phyloP scores from a whole-genome alignment of 2,113 vertebrate species.

The Bos javanicus region DNA sequence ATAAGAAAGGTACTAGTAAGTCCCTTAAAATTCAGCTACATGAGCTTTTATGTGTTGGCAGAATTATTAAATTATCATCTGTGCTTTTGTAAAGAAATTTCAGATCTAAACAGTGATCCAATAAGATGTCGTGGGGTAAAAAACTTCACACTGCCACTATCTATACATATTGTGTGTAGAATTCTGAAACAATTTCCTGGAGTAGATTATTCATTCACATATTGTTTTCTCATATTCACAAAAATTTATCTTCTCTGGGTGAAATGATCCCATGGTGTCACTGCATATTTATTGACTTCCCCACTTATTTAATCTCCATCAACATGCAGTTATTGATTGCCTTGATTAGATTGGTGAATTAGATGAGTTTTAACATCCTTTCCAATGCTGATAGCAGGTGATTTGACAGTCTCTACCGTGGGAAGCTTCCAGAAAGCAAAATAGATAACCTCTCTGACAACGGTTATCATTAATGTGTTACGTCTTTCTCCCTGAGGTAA shows the following conservation, averaged over 20 bases:
- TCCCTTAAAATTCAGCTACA: not conserved
- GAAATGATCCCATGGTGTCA: not conserved
- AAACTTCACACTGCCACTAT: not conserved
- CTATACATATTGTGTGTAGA: not conserved
- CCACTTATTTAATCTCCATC: not conserved
- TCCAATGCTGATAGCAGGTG: not conserved
- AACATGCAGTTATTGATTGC: not conserved
- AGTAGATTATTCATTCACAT: not conserved
- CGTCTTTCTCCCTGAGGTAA: not conserved
- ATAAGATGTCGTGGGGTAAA: not conserved
- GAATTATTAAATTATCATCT: not conserved
- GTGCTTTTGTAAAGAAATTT: conserved; percentile 7
- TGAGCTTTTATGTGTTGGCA: not conserved
- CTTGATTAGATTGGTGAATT: not conserved
- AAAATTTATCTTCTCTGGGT: not conserved
- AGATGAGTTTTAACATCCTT: not conserved
- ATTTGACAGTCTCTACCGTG: not conserved
- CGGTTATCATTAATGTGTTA: not conserved
- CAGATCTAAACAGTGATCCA: not conserved
- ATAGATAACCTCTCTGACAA: not conserved
- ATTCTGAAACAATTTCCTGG: not conserved
- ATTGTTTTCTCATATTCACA: not conserved
- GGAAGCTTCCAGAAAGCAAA: not conserved
- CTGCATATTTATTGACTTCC: not conserved
- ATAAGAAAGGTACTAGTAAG: not conserved